These are phyloP conservation scores for Mellilla xanthometata DNA, from an alignment of 2,888 invertebrate genomes.

Conservation along the genomic window DNA sequence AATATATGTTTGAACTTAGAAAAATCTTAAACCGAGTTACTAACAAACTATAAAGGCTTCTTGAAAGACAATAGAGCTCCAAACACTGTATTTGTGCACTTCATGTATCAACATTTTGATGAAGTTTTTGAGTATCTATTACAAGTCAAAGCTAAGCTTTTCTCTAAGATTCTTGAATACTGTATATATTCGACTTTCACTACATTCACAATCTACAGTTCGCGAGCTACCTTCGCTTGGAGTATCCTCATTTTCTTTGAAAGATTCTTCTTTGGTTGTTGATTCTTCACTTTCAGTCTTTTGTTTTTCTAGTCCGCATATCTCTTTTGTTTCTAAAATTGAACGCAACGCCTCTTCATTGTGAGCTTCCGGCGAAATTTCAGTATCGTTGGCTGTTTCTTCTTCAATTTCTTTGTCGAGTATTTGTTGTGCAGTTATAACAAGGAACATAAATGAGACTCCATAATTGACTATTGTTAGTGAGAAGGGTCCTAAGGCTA, in stretches of 20 bases:
- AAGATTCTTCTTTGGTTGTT: constrained; percentile 12
- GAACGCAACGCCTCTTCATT: not conserved
- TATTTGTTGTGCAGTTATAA: constrained; percentile 83
- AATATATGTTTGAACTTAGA: no score
- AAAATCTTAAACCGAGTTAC: no score
- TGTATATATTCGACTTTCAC: constrained; percentile 62
- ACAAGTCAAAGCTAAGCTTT: constrained; percentile 47
- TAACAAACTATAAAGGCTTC: no score
- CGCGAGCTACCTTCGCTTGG: constrained; percentile 20
- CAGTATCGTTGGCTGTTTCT: not conserved
- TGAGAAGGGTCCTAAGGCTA: constrained; percentile 84
- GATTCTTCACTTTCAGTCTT: constrained; percentile 3
- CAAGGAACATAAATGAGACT: constrained; percentile 76
- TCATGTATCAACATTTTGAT: no score
- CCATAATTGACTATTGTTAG: constrained; percentile 84
- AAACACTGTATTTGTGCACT: no score
- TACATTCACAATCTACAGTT: constrained; percentile 51
- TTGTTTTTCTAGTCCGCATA: not conserved
- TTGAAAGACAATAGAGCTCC: no score
- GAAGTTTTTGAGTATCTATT: not conserved
- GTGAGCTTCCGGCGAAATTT: no score
- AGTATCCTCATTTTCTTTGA: constrained; percentile 19
- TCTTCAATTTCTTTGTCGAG: constrained; percentile 46
- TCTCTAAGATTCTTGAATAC: constrained; percentile 61
- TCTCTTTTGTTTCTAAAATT: not conserved